A percentile compares a stretch with the other conserved stretches of the same genome.
Evolutionary conservation across 2,113 vertebrate species (phyloP).

Genomic region (Dromiciops gliroides): DNA sequence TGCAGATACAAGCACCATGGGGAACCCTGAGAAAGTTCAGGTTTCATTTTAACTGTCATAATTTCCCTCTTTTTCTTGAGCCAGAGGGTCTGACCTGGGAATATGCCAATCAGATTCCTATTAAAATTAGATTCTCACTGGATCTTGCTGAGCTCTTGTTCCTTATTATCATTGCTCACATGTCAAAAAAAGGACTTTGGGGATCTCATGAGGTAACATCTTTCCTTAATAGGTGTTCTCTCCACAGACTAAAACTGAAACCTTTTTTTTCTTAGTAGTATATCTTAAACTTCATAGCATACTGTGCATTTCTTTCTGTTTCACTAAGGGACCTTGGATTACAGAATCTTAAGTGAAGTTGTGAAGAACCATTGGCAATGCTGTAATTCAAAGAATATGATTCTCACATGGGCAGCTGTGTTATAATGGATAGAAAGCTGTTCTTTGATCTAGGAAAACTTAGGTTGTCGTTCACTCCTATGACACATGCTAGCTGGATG

Average conservation of each 20-base stretch:
- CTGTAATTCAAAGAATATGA: neutral
- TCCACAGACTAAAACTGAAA: conserved; percentile 22
- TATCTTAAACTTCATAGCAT: conserved; percentile 35
- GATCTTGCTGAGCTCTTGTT: conserved; percentile 59
- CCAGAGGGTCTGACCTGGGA: conserved; percentile 48
- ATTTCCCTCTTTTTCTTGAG: conserved; percentile 57
- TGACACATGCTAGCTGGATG: neutral
- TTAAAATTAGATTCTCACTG: conserved; percentile 66
- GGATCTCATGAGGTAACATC: conserved; percentile 30
- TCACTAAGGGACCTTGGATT: conserved; percentile 48
- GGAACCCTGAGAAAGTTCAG: neutral
- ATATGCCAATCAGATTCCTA: conserved; percentile 65
- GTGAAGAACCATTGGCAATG: neutral
- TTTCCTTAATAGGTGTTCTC: conserved; percentile 58
- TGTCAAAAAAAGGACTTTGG: conserved; percentile 42
- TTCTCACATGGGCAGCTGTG: neutral
- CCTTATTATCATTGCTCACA: conserved; percentile 43
- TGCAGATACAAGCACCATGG: neutral
- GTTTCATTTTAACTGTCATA: conserved; percentile 33
- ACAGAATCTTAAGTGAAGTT: neutral
- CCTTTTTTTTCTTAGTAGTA: conserved; percentile 4
- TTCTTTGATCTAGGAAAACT: neutral
- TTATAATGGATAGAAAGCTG: neutral
- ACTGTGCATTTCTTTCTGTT: conserved; percentile 16
- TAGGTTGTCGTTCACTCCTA: neutral